Percentiles rank a stretch among this genome's conserved stretches.
Evolutionary conservation across 2,888 invertebrate genomes (phyloP).

Genomic region (Xestia xanthographa): DNA sequence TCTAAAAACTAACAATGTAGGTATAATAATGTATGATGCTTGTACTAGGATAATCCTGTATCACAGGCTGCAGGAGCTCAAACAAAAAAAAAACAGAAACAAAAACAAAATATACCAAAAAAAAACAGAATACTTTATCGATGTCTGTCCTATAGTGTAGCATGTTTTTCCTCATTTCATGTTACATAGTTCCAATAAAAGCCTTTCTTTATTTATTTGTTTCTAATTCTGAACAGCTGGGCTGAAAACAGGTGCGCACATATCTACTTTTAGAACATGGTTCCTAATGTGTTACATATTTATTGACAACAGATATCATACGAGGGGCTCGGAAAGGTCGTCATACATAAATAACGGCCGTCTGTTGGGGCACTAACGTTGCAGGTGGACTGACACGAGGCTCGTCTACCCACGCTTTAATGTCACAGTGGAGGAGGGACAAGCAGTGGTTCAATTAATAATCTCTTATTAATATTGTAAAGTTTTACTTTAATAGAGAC

Average conservation of each 20-base stretch:
- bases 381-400: conserved; percentile 53
- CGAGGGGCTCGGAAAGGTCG: conserved; percentile 51
- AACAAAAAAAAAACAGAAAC: too few relatives aligned
- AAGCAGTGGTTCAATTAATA: conserved; percentile 26
- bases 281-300: conserved; percentile 13
- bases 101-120: background rate
- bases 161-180: conserved; percentile 5
- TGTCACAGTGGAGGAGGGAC: conserved; percentile 33
- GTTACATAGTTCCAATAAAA: conserved; percentile 1
- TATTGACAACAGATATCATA: conserved; percentile 47
- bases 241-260: conserved; percentile 45
- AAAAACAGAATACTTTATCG: background rate
- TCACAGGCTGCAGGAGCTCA: too few relatives aligned
- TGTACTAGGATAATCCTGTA: too few relatives aligned
- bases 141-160: background rate
- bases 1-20: too few relatives aligned
- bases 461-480: background rate
- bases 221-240: conserved; percentile 35
- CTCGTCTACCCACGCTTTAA: conserved; percentile 44
- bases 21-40: too few relatives aligned
- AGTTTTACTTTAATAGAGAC: background rate
- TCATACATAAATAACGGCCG: conserved; percentile 59
- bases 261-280: conserved; percentile 38
- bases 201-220: conserved; percentile 19
- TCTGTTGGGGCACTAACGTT: conserved; percentile 38